These are phyloP conservation scores for Cyclina sinensis DNA, from an alignment of 1,140 invertebrate species.

Conservation along the genomic window DNA sequence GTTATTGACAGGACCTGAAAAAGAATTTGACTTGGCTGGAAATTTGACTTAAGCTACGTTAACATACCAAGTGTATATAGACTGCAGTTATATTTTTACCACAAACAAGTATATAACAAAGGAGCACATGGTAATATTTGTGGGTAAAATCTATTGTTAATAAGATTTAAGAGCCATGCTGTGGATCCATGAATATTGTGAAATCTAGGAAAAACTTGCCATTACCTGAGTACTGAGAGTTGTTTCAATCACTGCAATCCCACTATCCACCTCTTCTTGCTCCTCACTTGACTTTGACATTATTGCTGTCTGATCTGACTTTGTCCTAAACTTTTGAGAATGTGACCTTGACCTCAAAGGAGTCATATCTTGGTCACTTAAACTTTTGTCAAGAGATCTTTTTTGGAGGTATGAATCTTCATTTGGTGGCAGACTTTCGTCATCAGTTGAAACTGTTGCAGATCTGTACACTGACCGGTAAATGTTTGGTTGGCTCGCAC, in stretches of 20 bases:
- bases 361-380: slow-evolving; percentile 40
- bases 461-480: slow-evolving; percentile 33
- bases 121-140: too few species aligned
- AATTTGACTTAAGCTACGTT: too few species aligned
- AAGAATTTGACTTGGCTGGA: too few species aligned
- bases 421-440: slow-evolving; percentile 26
- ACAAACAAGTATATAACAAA: too few species aligned
- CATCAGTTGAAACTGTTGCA: slow-evolving; percentile 49
- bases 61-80: too few species aligned
- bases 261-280: slow-evolving; percentile 50
- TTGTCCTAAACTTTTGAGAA: background rate
- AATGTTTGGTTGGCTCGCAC: slow-evolving; percentile 61
- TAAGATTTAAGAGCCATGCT: too few species aligned
- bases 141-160: too few species aligned
- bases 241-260: slow-evolving; percentile 57
- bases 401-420: background rate
- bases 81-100: too few species aligned
- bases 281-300: slow-evolving; percentile 25
- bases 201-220: too few species aligned
- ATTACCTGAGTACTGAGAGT: slow-evolving; percentile 34
- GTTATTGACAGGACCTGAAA: too few species aligned
- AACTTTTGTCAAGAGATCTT: slow-evolving; percentile 14
- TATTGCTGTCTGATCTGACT: background rate
- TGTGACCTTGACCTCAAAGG: slow-evolving; percentile 42
- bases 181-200: too few species aligned